Base-by-base conservation (phyloP, 1,140 invertebrate genomes). In the Chironomus striatipennis region DNA sequence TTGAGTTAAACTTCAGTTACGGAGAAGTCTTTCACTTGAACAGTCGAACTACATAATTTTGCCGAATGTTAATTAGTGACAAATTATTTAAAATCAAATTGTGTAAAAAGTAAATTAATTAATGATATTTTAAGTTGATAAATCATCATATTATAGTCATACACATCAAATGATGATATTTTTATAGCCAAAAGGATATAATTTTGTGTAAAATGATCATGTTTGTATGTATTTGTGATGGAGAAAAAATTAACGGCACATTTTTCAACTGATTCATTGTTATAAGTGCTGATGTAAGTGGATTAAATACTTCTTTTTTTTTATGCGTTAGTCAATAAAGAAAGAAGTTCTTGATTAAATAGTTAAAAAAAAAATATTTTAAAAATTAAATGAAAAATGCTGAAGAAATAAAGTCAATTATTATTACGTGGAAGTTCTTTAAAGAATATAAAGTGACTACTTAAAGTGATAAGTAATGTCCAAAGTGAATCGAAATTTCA, bases 241-340 rank as follows among this genome's bases (percentile, higher is more conserved):
- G 47, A 15, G 47, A n/a, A 57, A 70, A 70, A 70, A 70, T 70
- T 70, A 70, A 70, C 65, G 65, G 65, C 65, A 70, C 47, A 57
- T 57, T 70, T 70, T 70, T 70, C 65, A 70, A 67, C 65, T 70
- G 65, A 70, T 8, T 70, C 65, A 70, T 70, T 70, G 65, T 70
- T 70, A 57, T 57, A 70, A 70, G 65, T 70, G 65, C 65, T 70
- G 65, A 70, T 70, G 65, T 70, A 21, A 70, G 65, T 70, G 65
- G 20, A 70, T 70, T 70, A 57, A 57, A 57, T 57, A 57, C 18
- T 70, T 57, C 18, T 67, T 67, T 70, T 67, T 67, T 70, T 70
- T 70, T 57, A n/a, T 57, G 47, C 65, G 65, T 70, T 57, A 21
- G 65, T 70, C 65, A 70, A 20, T 70, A 20, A 70, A 70, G 6